A percentile compares a stretch with the other conserved stretches of the same genome.
Conservation (phyloP, 2,888 invertebrate species). For the Dexiosoma caninum region DNA sequence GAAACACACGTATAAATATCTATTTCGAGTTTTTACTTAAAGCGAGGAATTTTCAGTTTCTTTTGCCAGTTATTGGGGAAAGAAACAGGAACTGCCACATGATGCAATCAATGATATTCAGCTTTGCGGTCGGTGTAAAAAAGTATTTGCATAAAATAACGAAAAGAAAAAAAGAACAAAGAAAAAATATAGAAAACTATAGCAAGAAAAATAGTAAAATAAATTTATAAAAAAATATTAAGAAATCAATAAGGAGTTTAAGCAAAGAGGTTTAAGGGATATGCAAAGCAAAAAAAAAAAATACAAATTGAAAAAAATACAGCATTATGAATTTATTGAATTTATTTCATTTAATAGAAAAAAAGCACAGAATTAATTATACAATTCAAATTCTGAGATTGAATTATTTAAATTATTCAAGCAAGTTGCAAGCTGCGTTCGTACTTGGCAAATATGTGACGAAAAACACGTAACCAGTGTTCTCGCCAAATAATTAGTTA, state of each 20-base stretch:
- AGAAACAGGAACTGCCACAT: neutral
- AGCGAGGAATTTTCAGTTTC: too few species aligned
- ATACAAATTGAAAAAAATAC: neutral
- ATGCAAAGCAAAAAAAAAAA: too few species aligned
- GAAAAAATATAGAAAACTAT: too few species aligned
- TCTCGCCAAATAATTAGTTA: too few species aligned
- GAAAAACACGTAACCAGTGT: too few species aligned
- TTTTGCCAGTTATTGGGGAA: neutral
- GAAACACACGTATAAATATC: too few species aligned
- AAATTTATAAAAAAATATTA: neutral
- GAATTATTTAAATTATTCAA: neutral
- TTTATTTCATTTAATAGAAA: neutral
- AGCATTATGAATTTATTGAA: neutral
- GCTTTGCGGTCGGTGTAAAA: slow-evolving; percentile 18
- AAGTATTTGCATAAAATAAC: slow-evolving; percentile 18
- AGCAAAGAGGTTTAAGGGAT: too few species aligned
- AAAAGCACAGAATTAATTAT: slow-evolving; percentile 3
- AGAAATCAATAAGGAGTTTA: neutral
- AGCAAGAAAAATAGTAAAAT: neutral
- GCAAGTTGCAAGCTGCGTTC: too few species aligned
- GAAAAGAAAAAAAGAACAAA: neutral
- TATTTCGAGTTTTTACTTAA: too few species aligned
- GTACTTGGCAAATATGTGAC: too few species aligned
- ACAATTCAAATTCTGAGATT: slow-evolving; percentile 3
- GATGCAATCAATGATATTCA: slow-evolving; percentile 46